Conservation (phyloP, 2,797 vertebrate genomes). For the Corythornis leucogaster region DNA sequence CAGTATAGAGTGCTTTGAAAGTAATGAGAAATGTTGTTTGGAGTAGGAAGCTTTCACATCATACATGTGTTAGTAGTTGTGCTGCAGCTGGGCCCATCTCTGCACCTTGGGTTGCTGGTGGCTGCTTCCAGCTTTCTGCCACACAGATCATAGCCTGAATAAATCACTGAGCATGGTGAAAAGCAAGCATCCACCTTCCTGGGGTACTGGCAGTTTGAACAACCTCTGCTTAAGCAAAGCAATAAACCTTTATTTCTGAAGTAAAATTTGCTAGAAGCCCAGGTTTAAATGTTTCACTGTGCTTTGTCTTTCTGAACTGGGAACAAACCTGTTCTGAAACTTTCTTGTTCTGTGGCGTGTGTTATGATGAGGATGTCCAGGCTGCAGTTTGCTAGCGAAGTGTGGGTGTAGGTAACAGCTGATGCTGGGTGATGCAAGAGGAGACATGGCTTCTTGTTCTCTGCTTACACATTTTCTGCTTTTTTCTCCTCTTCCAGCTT, state of each 20-base stretch:
- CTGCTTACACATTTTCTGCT: neutral
- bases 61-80: neutral
- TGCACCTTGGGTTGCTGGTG: neutral
- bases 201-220: neutral
- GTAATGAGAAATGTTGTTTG: neutral
- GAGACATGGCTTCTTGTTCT: neutral
- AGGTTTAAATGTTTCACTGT: neutral
- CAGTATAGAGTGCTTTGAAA: neutral
- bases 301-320: neutral
- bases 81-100: neutral
- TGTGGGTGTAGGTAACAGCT: neutral
- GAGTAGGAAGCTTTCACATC: neutral
- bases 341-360: fast-evolving
- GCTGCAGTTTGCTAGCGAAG: neutral
- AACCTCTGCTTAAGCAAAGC: neutral
- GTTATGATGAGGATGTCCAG: neutral
- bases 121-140: neutral
- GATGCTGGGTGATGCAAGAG: neutral
- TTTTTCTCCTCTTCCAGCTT: neutral
- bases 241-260: neutral
- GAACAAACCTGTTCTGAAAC: neutral
- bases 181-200: neutral
- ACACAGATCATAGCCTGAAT: neutral
- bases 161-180: neutral
- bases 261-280: neutral